A percentile compares a stretch with the other conserved stretches of the same genome.
Conservation (phyloP, 2,888 invertebrate genomes). For the Ctena decussata region DNA sequence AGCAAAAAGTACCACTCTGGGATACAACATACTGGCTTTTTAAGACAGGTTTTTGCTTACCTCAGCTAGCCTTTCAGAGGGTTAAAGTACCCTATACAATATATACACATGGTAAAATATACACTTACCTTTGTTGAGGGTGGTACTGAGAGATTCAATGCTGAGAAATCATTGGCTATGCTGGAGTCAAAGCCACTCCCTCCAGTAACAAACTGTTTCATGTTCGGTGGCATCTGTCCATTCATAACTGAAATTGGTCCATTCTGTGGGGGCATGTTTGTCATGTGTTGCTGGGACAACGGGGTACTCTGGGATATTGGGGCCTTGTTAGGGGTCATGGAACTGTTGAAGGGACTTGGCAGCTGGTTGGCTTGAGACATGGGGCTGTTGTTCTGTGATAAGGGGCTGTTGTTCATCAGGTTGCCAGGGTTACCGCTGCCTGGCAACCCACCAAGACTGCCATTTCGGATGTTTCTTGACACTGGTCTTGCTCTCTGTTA, state of each 20-base stretch:
- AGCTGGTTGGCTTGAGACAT: constrained; percentile 58
- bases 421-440: constrained; percentile 41
- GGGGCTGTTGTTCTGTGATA: constrained; percentile 33
- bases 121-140: constrained; percentile 56
- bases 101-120: too few species aligned
- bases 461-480: constrained; percentile 48
- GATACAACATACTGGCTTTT: too few species aligned
- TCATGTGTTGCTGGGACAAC: constrained; percentile 45
- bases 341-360: constrained; percentile 59
- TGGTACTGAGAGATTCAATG: constrained; percentile 78
- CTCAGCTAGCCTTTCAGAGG: too few species aligned
- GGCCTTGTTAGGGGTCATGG: constrained; percentile 59
- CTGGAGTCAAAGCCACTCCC: constrained; percentile 54
- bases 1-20: too few species aligned
- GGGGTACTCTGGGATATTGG: constrained; percentile 66
- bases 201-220: constrained; percentile 53
- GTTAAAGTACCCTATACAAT: too few species aligned
- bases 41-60: too few species aligned
- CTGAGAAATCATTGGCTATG: constrained; percentile 80
- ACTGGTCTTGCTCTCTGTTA: constrained; percentile 60
- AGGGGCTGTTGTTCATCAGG: constrained; percentile 48
- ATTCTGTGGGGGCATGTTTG: constrained; percentile 59
- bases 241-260: constrained; percentile 62
- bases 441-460: constrained; percentile 52
- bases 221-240: constrained; percentile 63